Evolutionary conservation across 2,888 invertebrate species (phyloP).

Genomic region (Busseola fusca): DNA sequence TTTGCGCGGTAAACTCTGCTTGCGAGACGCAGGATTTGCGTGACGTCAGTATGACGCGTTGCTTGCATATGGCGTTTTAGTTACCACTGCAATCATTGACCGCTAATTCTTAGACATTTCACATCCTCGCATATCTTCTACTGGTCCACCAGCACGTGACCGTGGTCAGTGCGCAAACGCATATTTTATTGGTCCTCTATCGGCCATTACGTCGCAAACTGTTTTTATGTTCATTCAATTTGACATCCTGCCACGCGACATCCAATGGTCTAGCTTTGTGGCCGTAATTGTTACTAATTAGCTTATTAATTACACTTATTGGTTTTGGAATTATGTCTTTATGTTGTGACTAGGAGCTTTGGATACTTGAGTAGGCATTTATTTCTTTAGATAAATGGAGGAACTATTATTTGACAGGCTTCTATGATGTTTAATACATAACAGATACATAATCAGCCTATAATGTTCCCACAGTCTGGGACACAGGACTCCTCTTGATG

Average conservation of each 20-base stretch:
- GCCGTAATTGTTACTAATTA: slow-evolving; percentile 56
- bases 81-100: too few species aligned
- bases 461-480: too few species aligned
- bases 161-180: slow-evolving; percentile 71
- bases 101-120: not conserved
- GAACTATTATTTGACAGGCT: not conserved
- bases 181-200: slow-evolving; percentile 77
- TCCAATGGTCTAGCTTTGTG: slow-evolving; percentile 47
- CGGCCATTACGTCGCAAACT: slow-evolving; percentile 74
- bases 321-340: slow-evolving; percentile 35
- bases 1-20: too few species aligned
- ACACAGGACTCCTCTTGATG: too few species aligned
- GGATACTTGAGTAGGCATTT: not conserved
- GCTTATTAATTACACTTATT: slow-evolving; percentile 47
- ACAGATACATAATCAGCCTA: too few species aligned
- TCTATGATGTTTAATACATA: not conserved
- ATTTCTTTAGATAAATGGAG: not conserved
- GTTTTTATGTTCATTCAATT: slow-evolving; percentile 72
- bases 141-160: slow-evolving; percentile 22
- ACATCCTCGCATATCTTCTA: slow-evolving; percentile 49
- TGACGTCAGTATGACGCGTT: too few species aligned
- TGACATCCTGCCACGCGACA: slow-evolving; percentile 63
- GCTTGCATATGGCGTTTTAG: too few species aligned
- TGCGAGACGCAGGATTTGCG: too few species aligned
- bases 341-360: slow-evolving; percentile 7